These are phyloP conservation scores for Sebastes cheni DNA, from an alignment of 2,797 vertebrate species.

Conservation along the genomic window DNA sequence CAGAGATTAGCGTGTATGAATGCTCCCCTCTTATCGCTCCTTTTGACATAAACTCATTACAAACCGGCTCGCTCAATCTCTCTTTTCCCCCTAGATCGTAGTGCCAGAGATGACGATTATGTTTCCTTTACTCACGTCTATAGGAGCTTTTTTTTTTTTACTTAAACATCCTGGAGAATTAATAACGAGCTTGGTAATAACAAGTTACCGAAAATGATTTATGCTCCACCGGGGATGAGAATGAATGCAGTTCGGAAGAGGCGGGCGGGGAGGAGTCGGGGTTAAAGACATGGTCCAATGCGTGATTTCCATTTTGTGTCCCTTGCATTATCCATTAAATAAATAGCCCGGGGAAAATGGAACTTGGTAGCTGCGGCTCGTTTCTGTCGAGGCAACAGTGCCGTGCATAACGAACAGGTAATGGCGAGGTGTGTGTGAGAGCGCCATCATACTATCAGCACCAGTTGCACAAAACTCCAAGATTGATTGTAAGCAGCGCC, in stretches of 20 bases:
- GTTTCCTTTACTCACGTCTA: conserved; percentile 16
- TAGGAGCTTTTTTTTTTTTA: conserved; percentile 39
- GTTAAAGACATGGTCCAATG: conserved; percentile 74
- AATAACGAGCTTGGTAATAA: conserved; percentile 69
- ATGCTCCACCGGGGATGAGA: conserved; percentile 42
- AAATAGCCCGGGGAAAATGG: conserved; percentile 76
- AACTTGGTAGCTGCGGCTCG: conserved; percentile 21
- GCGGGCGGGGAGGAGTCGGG: conserved; percentile 39
- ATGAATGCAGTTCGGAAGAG: conserved; percentile 26
- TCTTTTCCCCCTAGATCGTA: neutral
- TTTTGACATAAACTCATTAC: conserved; percentile 66
- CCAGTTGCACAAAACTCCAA: conserved; percentile 38
- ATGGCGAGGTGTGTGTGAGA: conserved; percentile 33
- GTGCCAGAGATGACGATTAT: conserved; percentile 30
- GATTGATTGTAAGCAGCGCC: conserved; percentile 18
- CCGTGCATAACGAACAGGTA: conserved; percentile 62
- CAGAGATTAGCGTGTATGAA: conserved; percentile 68
- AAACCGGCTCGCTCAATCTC: conserved; percentile 37
- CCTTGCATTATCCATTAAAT: conserved; percentile 80
- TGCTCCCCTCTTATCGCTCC: conserved; percentile 57
- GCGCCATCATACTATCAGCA: conserved; percentile 28
- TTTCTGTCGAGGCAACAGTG: conserved; percentile 59
- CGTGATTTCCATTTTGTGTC: conserved; percentile 72
- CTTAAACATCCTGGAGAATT: conserved; percentile 64
- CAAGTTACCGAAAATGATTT: conserved; percentile 68